phyloP scores from a whole-genome alignment of 2,113 vertebrate genomes.

The Chionodraco myersi region DNA sequence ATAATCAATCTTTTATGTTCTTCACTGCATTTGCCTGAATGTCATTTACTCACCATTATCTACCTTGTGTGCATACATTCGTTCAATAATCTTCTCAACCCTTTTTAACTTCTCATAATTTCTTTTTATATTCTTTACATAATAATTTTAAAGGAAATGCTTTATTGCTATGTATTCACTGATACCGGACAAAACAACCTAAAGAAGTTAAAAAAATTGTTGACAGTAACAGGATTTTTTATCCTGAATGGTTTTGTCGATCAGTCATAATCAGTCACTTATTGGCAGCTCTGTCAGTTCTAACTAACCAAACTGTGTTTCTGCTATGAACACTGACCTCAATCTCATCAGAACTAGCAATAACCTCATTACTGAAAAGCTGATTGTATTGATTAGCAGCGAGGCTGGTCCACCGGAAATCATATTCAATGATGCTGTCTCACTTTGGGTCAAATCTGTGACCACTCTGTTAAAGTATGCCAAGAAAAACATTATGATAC shows the following conservation, averaged over 20 bases:
- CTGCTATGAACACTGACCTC: conserved; percentile 16
- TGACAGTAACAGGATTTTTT: not conserved
- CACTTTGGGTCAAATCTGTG: conserved; percentile 12
- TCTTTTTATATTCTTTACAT: not conserved
- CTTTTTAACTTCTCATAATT: not conserved
- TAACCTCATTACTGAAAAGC: conserved; percentile 10
- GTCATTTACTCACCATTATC: not conserved
- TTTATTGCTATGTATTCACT: not conserved
- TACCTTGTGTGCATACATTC: not conserved
- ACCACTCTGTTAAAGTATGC: not conserved
- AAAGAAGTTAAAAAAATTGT: not conserved
- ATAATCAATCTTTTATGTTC: not conserved
- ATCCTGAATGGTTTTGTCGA: not conserved
- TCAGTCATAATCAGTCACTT: conserved; percentile 2
- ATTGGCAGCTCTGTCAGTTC: not conserved
- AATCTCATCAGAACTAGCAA: conserved; percentile 13
- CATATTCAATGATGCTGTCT: not conserved
- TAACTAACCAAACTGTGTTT: not conserved
- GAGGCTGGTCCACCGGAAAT: not conserved
- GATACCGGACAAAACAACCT: not conserved
- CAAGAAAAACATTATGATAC: not conserved
- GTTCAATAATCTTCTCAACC: not conserved
- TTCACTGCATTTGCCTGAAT: not conserved
- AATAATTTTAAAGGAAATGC: not conserved
- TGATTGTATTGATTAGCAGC: conserved; percentile 25